phyloP scores from a whole-genome alignment of 1,140 invertebrate species.

The Nephotettix cincticeps region DNA sequence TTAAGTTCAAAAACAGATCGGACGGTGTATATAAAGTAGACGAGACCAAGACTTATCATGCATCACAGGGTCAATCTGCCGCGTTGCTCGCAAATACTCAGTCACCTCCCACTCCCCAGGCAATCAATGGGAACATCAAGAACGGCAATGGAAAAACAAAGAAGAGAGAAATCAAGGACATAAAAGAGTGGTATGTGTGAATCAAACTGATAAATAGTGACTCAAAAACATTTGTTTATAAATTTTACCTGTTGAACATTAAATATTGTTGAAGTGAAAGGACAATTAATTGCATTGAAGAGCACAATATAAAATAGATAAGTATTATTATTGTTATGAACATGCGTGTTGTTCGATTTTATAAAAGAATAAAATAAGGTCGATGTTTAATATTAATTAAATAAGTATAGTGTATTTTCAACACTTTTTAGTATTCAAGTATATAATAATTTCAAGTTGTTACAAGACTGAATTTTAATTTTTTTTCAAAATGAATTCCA shows the following conservation, averaged over 20 bases:
- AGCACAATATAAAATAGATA: constrained; percentile 19
- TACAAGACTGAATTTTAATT: constrained; percentile 15
- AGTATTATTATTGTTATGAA: constrained; percentile 24
- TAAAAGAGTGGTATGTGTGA: constrained; percentile 94
- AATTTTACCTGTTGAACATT: not conserved
- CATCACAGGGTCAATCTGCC: constrained; percentile 70
- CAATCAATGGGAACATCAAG: constrained; percentile 51
- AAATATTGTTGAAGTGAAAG: not conserved
- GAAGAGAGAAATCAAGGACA: constrained; percentile 80
- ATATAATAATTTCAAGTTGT: not conserved
- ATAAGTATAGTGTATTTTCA: constrained; percentile 6
- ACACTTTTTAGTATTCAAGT: not conserved
- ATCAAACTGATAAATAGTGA: not conserved
- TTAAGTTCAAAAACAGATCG: constrained; percentile 84
- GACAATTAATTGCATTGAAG: not conserved
- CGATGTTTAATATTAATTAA: constrained; percentile 9
- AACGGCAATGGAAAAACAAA: constrained; percentile 56
- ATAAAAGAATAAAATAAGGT: constrained; percentile 10
- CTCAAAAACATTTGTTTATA: not conserved
- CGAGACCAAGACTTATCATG: constrained; percentile 71
- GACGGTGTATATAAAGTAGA: constrained; percentile 90
- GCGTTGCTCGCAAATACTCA: constrained; percentile 63
- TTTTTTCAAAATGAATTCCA: not conserved
- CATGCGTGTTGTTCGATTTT: constrained; percentile 18
- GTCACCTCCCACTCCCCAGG: constrained; percentile 51